phyloP scores from a whole-genome alignment of 37 sponge, comb jelly and placozoan species.

The Aplysina aerophoba region DNA sequence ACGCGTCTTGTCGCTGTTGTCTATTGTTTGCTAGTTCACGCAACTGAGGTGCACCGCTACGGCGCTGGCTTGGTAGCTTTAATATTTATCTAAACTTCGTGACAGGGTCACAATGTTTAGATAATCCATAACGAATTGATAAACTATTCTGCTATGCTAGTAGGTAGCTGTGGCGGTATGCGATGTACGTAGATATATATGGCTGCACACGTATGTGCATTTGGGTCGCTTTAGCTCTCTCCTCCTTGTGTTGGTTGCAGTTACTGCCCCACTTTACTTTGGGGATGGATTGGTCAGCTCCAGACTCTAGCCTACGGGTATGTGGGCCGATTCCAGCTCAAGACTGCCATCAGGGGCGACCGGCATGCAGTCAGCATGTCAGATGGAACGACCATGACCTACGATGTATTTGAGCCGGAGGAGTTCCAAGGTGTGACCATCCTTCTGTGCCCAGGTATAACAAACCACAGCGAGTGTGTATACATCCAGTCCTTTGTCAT shows the following conservation, averaged over 20 bases:
- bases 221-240: too few species aligned
- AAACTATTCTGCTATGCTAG: too few species aligned
- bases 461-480: constrained; percentile 59
- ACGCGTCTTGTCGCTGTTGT: too few species aligned
- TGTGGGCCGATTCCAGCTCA: constrained; percentile 48
- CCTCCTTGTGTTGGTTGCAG: constrained; percentile 46
- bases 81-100: too few species aligned
- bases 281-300: constrained; percentile 87
- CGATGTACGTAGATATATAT: too few species aligned
- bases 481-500: constrained; percentile 63
- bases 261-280: constrained; percentile 81
- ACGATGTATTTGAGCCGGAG: constrained; percentile 79
- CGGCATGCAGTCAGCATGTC: constrained; percentile 33
- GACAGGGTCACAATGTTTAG: too few species aligned
- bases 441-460: constrained; percentile 78
- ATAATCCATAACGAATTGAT: too few species aligned
- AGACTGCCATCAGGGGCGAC: constrained; percentile 12
- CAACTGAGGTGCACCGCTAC: too few species aligned
- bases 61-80: too few species aligned
- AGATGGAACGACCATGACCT: constrained; percentile 80
- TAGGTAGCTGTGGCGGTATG: too few species aligned
- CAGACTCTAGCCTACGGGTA: constrained; percentile 77
- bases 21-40: too few species aligned
- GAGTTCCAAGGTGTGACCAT: constrained; percentile 13
- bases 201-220: too few species aligned